These are phyloP conservation scores for Pholis gunnellus DNA, from an alignment of 2,113 vertebrate species.

Conservation along the genomic window DNA sequence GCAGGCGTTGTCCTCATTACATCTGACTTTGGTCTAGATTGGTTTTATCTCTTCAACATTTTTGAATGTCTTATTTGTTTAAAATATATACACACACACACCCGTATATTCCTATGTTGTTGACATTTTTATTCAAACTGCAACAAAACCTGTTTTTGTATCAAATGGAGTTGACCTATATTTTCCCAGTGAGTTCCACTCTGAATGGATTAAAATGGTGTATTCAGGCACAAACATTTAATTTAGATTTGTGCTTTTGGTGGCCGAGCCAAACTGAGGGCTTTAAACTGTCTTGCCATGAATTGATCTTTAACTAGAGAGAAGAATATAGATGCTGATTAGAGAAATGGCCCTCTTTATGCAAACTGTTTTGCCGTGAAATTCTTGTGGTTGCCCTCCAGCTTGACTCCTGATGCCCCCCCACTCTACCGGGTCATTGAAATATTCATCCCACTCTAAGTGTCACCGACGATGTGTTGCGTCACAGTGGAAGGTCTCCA, in stretches of 20 bases:
- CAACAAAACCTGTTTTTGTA: background rate
- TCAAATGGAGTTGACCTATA: constrained; percentile 38
- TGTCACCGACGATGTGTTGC: constrained; percentile 63
- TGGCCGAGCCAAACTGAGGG: constrained; percentile 6
- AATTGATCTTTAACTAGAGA: constrained; percentile 25
- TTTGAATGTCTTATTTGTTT: background rate
- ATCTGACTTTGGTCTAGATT: constrained; percentile 21
- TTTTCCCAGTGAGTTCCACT: constrained; percentile 23
- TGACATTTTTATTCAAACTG: background rate
- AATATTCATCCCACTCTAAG: constrained; percentile 72
- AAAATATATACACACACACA: background rate
- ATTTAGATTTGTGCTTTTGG: constrained; percentile 18
- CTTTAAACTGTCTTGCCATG: constrained; percentile 5
- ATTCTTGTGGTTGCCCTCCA: constrained; percentile 29
- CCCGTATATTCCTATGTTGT: no score
- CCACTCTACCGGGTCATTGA: constrained; percentile 42
- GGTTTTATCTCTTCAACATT: background rate
- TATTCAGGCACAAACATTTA: constrained; percentile 23
- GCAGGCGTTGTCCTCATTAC: constrained; percentile 61
- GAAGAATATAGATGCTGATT: constrained; percentile 25
- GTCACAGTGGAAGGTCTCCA: constrained; percentile 49
- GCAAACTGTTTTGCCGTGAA: constrained; percentile 27
- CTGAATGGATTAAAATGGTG: constrained; percentile 3
- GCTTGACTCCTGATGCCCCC: constrained; percentile 47
- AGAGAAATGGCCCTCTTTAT: constrained; percentile 14